Evolutionary conservation across 2,113 vertebrate genomes (phyloP), one percentile per base, ranked within the genome.

Genomic region (Apaloderma vittatum): DNA sequence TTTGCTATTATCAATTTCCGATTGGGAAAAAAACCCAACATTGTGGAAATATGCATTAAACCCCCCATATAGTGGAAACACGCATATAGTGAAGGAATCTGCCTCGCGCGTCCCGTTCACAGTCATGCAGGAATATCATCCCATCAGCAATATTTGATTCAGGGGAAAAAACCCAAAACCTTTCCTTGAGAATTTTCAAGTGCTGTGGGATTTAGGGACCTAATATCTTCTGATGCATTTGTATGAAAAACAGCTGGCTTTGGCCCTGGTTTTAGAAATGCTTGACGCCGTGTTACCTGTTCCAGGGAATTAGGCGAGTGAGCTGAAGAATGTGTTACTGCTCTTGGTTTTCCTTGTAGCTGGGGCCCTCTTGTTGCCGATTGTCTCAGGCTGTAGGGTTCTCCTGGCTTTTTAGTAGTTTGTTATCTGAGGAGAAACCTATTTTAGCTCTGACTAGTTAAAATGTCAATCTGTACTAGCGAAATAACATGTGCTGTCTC

Each of bases 81-180:
- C 0, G 1, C 5, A 11, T 37, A 0, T 54, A 36, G 32, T 0
- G 2, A 45, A 67, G 29, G 54, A 21, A 73, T 65, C 43, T 55
- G 55, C 57, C 46, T 54, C 9, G 2, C 29, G 23, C 2, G 4
- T 82, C 29, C 74, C 46, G 24, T 12, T 88, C 20, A 16, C 43
- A 43, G 46, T 46, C 15, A 2, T 27, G 40, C 73, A 51, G 90
- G 66, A 65, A 22, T 68, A 75, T 59, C 32, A 34, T 40, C 37
- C 37, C 17, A 14, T 37, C 57, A 86, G 26, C 37, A 68, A 9
- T 27, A 26, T 26, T 61, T 21, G 3, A 18, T 87, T 72, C 0
- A 1, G 17, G 36, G 15, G 23, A 5, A 27, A 40, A 67, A 26
- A 26, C 23, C 30, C 54, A 26, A 26, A 8, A 2, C 5, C 15